Conservation (phyloP, 2,797 vertebrate species). For the Ataeniobius toweri region DNA sequence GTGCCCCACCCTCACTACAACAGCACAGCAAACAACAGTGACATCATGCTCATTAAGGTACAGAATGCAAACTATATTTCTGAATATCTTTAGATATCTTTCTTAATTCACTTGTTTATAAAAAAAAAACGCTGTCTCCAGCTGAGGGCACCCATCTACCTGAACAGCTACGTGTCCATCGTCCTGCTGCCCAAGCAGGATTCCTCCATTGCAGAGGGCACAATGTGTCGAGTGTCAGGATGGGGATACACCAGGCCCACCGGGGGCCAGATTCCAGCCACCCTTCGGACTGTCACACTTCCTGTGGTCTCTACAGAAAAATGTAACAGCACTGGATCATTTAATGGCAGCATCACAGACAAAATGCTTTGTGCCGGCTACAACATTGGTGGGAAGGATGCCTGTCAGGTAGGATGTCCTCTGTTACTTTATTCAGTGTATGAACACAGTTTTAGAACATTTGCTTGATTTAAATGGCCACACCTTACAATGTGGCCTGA, state of each 20-base stretch:
- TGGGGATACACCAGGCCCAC: slow-evolving; percentile 81
- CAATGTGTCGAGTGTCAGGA: slow-evolving; percentile 83
- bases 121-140: slow-evolving; percentile 44
- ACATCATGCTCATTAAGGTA: slow-evolving; percentile 89
- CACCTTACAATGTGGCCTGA: background rate
- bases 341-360: slow-evolving; percentile 78
- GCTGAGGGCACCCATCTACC: slow-evolving; percentile 75
- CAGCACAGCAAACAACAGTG: slow-evolving; percentile 74
- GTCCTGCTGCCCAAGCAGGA: slow-evolving; percentile 78
- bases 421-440: background rate
- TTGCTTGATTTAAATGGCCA: background rate
- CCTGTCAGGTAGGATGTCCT: slow-evolving; percentile 78
- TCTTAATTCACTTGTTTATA: background rate
- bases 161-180: slow-evolving; percentile 79
- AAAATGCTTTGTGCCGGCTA: slow-evolving; percentile 87
- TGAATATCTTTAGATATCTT: background rate
- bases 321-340: slow-evolving; percentile 83
- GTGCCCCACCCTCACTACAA: slow-evolving; percentile 80
- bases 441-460: background rate
- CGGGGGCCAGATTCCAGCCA: slow-evolving; percentile 70
- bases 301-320: slow-evolving; percentile 77
- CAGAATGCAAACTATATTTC: background rate
- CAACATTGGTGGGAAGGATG: slow-evolving; percentile 80
- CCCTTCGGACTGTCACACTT: slow-evolving; percentile 78
- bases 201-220: slow-evolving; percentile 62